Percentiles rank a stretch among this genome's conserved stretches.
Conservation (phyloP, 2,888 invertebrate species). For the Dexiosoma caninum region DNA sequence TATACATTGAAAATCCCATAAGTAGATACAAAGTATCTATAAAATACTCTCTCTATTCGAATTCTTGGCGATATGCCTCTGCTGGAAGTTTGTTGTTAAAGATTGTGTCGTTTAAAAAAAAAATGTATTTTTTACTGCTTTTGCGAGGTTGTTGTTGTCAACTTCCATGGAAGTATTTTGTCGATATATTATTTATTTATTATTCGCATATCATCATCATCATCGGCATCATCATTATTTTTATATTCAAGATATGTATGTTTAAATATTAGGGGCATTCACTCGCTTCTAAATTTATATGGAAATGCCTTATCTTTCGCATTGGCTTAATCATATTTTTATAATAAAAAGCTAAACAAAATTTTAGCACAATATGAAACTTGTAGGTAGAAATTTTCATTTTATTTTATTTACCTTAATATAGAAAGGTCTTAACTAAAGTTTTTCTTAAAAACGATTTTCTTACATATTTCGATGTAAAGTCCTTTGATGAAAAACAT, state of each 20-base stretch:
- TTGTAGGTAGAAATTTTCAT: too few relatives aligned
- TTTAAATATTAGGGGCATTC: conserved; percentile 23
- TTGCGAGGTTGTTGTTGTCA: conserved; percentile 19
- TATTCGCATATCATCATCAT: conserved; percentile 50
- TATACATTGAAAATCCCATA: conserved; percentile 12
- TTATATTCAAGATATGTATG: conserved; percentile 24
- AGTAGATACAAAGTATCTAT: not conserved
- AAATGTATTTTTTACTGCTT: not conserved
- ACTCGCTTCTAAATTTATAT: not conserved
- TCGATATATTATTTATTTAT: conserved; percentile 52
- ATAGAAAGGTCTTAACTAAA: too few relatives aligned
- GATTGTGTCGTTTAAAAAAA: conserved; percentile 8
- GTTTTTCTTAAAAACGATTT: too few relatives aligned
- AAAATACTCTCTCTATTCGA: not conserved
- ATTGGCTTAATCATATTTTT: too few relatives aligned
- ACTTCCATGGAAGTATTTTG: conserved; percentile 13
- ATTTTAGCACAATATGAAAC: too few relatives aligned
- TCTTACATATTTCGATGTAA: too few relatives aligned
- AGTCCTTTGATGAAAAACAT: too few relatives aligned
- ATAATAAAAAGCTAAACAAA: too few relatives aligned
- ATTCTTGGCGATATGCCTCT: not conserved
- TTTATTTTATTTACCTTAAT: too few relatives aligned
- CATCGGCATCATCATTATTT: conserved; percentile 13
- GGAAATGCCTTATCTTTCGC: too few relatives aligned
- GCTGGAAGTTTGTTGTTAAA: not conserved